Evolutionary conservation across 2,113 vertebrate species (phyloP).

Genomic region (Caranx melampygus): DNA sequence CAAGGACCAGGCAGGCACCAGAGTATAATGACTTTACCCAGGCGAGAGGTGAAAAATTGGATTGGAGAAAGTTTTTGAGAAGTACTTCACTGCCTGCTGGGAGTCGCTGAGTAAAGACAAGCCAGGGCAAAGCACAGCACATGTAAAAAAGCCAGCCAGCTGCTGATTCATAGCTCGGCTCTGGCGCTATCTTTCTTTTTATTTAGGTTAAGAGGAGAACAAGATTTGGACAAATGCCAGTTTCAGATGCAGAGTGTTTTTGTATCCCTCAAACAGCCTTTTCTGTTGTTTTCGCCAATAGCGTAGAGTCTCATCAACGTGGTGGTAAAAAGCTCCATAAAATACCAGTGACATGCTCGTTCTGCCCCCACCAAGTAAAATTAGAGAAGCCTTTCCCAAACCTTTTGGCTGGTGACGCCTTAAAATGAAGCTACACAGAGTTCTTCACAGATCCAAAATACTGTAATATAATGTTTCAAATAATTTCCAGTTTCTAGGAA

Average conservation of each 20-base stretch:
- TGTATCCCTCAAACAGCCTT: not conserved
- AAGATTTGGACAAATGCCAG: conserved; percentile 12
- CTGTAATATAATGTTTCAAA: too few relatives aligned
- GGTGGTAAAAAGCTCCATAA: not conserved
- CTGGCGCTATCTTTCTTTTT: conserved; percentile 15
- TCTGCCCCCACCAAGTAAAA: not conserved
- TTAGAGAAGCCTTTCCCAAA: not conserved
- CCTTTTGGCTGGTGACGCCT: not conserved
- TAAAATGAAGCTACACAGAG: not conserved
- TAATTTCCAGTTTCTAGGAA: too few relatives aligned
- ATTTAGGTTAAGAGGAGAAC: conserved; percentile 17
- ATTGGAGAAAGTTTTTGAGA: conserved; percentile 63
- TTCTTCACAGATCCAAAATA: too few relatives aligned
- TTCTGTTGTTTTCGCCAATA: not conserved
- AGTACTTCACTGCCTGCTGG: conserved; percentile 62
- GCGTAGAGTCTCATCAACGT: not conserved
- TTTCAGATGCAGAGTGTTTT: not conserved
- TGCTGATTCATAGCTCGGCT: conserved; percentile 30
- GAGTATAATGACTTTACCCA: conserved; percentile 62
- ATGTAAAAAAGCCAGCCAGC: conserved; percentile 8
- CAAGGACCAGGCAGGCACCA: conserved; percentile 51
- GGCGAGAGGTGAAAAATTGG: conserved; percentile 70
- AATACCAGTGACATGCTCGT: not conserved
- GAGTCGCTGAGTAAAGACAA: conserved; percentile 57
- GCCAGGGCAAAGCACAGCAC: conserved; percentile 25